These are phyloP conservation scores for Labeo calbasu DNA, from an alignment of 2,797 vertebrate species.

Conservation along the genomic window DNA sequence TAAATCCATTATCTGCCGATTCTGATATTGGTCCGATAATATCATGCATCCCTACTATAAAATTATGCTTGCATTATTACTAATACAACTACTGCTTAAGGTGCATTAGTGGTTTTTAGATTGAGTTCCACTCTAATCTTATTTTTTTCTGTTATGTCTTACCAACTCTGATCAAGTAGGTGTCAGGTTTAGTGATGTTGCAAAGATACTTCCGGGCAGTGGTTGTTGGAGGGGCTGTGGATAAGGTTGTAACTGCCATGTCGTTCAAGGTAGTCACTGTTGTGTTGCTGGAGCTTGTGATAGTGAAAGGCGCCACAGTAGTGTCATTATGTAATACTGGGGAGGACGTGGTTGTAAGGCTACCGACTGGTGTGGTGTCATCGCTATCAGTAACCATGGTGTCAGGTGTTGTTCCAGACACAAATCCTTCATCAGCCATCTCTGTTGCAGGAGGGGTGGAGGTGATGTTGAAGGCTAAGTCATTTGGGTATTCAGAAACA, in stretches of 20 bases:
- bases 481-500: constrained; percentile 57
- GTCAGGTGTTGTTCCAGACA: constrained; percentile 62
- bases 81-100: constrained; percentile 4
- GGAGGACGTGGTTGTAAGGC: constrained; percentile 59
- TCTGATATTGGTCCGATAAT: too few relatives aligned
- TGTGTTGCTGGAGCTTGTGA: constrained; percentile 47
- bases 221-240: constrained; percentile 63
- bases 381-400: constrained; percentile 59
- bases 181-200: constrained; percentile 78
- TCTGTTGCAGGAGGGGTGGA: constrained; percentile 48
- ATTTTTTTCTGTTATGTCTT: constrained; percentile 57
- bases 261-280: constrained; percentile 60
- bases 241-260: constrained; percentile 57
- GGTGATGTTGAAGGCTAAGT: constrained; percentile 52
- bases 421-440: constrained; percentile 73
- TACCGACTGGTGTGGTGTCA: constrained; percentile 65
- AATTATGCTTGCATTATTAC: background rate
- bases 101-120: background rate
- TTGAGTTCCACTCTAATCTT: background rate
- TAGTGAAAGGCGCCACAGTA: constrained; percentile 63
- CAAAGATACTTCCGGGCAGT: constrained; percentile 85
- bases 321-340: constrained; percentile 60
- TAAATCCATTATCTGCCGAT: too few relatives aligned
- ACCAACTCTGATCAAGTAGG: constrained; percentile 88
- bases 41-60: background rate